phyloP scores from a whole-genome alignment of 2,113 vertebrate species.

The Mastomys coucha region DNA sequence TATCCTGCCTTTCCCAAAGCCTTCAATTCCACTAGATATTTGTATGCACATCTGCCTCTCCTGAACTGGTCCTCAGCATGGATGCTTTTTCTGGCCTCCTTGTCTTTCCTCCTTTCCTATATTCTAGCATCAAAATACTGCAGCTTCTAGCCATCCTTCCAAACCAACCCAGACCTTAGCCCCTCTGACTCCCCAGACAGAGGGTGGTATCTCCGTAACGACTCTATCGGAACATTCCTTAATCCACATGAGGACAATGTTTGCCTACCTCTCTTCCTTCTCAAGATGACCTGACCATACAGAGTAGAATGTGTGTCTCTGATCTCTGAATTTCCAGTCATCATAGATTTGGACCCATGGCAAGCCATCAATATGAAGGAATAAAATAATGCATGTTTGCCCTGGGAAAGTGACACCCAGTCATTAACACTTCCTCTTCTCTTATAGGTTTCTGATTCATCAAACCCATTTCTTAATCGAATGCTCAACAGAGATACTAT shows the following conservation, averaged over 20 bases:
- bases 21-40: neutral
- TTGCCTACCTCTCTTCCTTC: neutral
- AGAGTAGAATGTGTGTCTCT: neutral
- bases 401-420: neutral
- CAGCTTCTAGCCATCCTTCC: neutral
- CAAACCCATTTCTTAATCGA: conserved; percentile 98
- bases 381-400: neutral
- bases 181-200: neutral
- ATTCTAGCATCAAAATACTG: neutral
- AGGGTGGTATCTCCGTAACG: neutral
- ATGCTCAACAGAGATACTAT: conserved; percentile 99
- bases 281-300: neutral
- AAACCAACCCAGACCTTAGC: neutral
- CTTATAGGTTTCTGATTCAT: conserved; percentile 95
- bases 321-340: conserved; percentile 27
- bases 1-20: neutral
- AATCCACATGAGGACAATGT: neutral
- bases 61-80: neutral
- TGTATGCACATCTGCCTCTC: neutral
- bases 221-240: neutral
- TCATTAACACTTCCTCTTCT: conserved; percentile 68
- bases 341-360: neutral
- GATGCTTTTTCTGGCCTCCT: neutral
- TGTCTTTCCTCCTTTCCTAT: neutral
- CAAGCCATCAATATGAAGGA: neutral